Evolutionary conservation across 2,797 vertebrate genomes (phyloP).

Genomic region (Enteromius afrohamiltoni): DNA sequence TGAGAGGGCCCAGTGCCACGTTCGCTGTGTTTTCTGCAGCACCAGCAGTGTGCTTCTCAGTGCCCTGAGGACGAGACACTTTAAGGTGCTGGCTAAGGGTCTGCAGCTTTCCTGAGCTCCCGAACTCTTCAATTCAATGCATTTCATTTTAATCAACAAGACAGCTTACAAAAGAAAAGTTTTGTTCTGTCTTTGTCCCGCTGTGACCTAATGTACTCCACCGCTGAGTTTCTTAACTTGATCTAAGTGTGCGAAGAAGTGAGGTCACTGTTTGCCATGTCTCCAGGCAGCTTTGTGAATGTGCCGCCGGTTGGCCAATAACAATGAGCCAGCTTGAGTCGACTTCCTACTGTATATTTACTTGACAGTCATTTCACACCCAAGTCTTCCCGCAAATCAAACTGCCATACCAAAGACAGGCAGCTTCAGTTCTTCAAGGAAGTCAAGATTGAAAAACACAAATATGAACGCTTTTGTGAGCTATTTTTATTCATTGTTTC

Average conservation of each 20-base stretch:
- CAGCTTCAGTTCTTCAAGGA: background rate
- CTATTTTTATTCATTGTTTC: constrained; percentile 24
- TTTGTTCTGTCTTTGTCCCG: background rate
- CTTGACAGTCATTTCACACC: constrained; percentile 36
- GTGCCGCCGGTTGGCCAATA: constrained; percentile 27
- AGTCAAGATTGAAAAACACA: background rate
- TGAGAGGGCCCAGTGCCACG: constrained; percentile 28
- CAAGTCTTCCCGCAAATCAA: constrained; percentile 31
- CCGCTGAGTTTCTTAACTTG: constrained; percentile 15
- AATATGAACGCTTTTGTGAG: constrained; percentile 10
- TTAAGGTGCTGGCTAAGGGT: constrained; percentile 5
- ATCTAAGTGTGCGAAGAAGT: background rate
- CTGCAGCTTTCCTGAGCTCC: background rate
- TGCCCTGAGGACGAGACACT: constrained; percentile 14
- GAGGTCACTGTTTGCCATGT: constrained; percentile 16
- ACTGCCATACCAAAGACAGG: constrained; percentile 1
- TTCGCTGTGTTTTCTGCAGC: constrained; percentile 24
- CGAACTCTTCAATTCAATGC: background rate
- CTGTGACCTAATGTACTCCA: constrained; percentile 26
- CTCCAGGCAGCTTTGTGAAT: constrained; percentile 17
- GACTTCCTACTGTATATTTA: constrained; percentile 57
- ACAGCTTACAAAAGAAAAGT: background rate
- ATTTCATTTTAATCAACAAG: constrained; percentile 1
- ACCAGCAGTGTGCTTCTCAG: background rate
- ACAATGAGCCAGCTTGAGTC: constrained; percentile 48